These are phyloP conservation scores for Stictocephala bisonia DNA, from an alignment of 2,888 invertebrate species.

Conservation along the genomic window DNA sequence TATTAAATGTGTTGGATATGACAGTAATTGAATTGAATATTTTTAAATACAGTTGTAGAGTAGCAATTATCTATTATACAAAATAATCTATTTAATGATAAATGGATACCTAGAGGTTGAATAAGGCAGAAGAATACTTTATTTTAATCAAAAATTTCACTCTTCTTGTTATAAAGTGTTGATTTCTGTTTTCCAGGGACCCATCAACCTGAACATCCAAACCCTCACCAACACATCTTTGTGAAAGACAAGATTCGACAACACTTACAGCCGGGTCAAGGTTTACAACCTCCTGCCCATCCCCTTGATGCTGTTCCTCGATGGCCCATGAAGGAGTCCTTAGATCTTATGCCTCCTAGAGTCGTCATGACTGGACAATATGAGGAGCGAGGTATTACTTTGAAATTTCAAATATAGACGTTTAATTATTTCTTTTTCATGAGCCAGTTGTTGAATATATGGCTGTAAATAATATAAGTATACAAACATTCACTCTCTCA, in stretches of 20 bases:
- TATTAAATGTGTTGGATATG: no score
- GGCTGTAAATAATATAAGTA: no score
- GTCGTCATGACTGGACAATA: not conserved
- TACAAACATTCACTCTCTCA: no score
- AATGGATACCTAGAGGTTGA: no score
- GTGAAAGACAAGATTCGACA: not conserved
- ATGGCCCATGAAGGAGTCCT: not conserved
- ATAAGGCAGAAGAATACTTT: not conserved
- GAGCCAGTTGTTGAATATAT: no score
- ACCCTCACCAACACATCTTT: constrained; percentile 2
- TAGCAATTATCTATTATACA: no score
- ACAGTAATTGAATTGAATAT: no score
- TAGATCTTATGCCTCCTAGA: not conserved
- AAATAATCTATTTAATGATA: no score
- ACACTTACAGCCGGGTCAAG: not conserved
- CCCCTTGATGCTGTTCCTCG: not conserved
- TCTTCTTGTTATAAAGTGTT: not conserved
- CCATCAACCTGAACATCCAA: not conserved
- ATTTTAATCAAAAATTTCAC: not conserved
- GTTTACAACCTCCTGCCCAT: not conserved
- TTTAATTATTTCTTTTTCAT: no score
- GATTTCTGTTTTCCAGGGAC: not conserved
- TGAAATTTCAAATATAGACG: no score
- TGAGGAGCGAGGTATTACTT: no score
- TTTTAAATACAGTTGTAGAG: no score